Evolutionary conservation across 2,797 vertebrate species (phyloP).

Genomic region (Emydoidea blandingii): DNA sequence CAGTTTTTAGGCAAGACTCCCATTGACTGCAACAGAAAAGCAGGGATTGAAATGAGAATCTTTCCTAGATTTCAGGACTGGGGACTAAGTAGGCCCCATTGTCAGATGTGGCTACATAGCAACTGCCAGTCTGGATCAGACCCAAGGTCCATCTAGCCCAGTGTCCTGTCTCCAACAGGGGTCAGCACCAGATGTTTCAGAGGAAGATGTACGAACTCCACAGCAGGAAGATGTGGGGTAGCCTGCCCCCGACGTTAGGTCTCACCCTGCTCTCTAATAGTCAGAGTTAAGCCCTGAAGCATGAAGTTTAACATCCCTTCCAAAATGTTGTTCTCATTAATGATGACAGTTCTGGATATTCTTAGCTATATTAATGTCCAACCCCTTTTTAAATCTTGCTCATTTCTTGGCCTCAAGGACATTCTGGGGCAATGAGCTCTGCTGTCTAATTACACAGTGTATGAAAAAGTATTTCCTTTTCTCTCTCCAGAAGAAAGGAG

Average conservation of each 20-base stretch:
- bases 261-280: not conserved
- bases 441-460: not conserved
- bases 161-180: not conserved
- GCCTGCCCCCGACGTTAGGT: not conserved
- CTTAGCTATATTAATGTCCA: not conserved
- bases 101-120: not conserved
- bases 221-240: not conserved
- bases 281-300: not conserved
- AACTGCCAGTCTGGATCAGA: not conserved
- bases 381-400: not conserved
- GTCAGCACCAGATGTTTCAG: not conserved
- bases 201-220: not conserved
- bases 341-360: not conserved
- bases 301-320: not conserved
- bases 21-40: not conserved
- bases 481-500: not conserved
- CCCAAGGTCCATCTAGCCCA: not conserved
- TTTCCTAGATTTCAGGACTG: not conserved
- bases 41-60: not conserved
- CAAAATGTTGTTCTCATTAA: not conserved
- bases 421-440: not conserved
- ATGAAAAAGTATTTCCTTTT: not conserved
- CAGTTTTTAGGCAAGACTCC: not conserved
- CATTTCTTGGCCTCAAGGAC: not conserved
- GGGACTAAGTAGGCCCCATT: not conserved